phyloP scores from a whole-genome alignment of 2,113 vertebrate genomes.

The Nerophis ophidion region DNA sequence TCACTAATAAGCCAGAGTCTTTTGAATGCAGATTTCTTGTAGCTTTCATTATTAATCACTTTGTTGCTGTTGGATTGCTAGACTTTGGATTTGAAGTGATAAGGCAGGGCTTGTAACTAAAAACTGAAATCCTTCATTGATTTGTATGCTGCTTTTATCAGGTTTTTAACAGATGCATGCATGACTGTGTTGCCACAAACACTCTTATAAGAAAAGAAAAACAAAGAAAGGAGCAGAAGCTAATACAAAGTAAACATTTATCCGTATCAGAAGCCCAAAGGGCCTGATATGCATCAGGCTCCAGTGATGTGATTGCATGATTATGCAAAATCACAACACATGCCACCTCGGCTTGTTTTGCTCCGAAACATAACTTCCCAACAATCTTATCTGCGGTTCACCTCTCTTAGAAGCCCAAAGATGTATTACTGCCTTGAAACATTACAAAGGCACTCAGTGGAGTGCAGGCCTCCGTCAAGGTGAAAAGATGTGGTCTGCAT shows the following conservation, averaged over 20 bases:
- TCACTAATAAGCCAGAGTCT: too few relatives aligned
- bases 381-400: constrained; percentile 39
- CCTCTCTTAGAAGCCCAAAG: constrained; percentile 26
- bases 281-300: constrained; percentile 42
- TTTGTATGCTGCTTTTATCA: neutral
- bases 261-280: constrained; percentile 39
- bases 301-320: constrained; percentile 51
- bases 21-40: too few relatives aligned
- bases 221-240: constrained; percentile 12
- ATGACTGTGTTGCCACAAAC: neutral
- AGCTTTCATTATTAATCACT: constrained; percentile 16
- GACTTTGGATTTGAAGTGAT: too few relatives aligned
- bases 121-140: neutral
- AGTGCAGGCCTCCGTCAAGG: too few relatives aligned
- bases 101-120: neutral
- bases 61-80: constrained; percentile 7
- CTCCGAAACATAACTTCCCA: constrained; percentile 43
- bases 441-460: constrained; percentile 9
- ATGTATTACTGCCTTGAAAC: constrained; percentile 1
- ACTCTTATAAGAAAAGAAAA: neutral
- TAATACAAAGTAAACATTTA: constrained; percentile 36
- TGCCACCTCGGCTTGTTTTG: constrained; percentile 47
- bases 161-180: too few relatives aligned
- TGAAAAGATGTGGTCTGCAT: too few relatives aligned
- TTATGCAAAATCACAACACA: constrained; percentile 45